phyloP scores from a whole-genome alignment of 2,888 invertebrate genomes.

The Drosophila helvetica region DNA sequence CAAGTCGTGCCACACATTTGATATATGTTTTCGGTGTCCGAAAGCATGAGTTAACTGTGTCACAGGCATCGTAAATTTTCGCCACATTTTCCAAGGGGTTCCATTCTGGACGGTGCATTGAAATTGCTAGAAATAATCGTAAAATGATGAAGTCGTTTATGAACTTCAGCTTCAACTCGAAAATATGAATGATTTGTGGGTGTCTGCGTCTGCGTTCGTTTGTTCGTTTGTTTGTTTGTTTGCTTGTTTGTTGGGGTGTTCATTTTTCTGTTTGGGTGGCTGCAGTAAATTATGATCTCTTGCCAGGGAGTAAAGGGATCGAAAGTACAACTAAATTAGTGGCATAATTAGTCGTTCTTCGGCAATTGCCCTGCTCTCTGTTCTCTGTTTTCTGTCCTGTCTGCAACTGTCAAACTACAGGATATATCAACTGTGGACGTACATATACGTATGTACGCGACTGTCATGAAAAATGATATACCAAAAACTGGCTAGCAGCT shows the following conservation, averaged over 20 bases:
- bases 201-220: slow-evolving; percentile 9
- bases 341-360: slow-evolving; percentile 68
- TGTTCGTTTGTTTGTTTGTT: too few species aligned
- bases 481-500: slow-evolving; percentile 61
- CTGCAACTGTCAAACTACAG: slow-evolving; percentile 68
- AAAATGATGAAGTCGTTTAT: slow-evolving; percentile 74
- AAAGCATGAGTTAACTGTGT: slow-evolving; percentile 79
- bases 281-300: slow-evolving; percentile 67
- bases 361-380: slow-evolving; percentile 58
- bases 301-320: slow-evolving; percentile 2
- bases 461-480: slow-evolving; percentile 78
- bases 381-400: slow-evolving; percentile 62
- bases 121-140: slow-evolving; percentile 77
- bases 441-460: slow-evolving; percentile 27
- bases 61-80: slow-evolving; percentile 79
- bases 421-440: slow-evolving; percentile 49
- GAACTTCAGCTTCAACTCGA: slow-evolving; percentile 37
- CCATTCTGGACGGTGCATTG: slow-evolving; percentile 52
- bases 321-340: slow-evolving; percentile 30
- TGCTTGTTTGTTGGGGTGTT: slow-evolving; percentile 5
- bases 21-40: slow-evolving; percentile 77
- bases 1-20: slow-evolving; percentile 77
- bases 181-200: slow-evolving; percentile 65
- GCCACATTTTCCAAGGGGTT: slow-evolving; percentile 55
- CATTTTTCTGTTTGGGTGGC: slow-evolving; percentile 66